Evolutionary conservation across 2,888 invertebrate species (phyloP), one percentile per base, ranked within the genome.

Genomic region (Thymelicus acteon): DNA sequence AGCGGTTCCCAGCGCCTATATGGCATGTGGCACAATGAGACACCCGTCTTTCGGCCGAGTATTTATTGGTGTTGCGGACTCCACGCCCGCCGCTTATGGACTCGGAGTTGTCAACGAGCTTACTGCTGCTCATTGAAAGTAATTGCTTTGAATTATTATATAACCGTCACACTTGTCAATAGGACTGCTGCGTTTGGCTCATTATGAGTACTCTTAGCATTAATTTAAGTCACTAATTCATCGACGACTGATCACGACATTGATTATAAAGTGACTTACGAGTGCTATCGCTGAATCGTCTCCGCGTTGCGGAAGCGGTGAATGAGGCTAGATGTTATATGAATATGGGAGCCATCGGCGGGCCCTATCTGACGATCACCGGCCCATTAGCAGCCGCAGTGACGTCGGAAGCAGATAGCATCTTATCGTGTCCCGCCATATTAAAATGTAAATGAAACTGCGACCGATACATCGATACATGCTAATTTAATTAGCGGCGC

Each of bases 381-480:
- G 67, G 75, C 70, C 75, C 75, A 75, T 75, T 77, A 76, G 74
- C 73, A 71, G 67, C 63, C 66, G 63, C 74, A 72, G 73, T 75
- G 76, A 77, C 75, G 70, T 75, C 76, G 72, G 72, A 70, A 74
- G 68, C 68, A 67, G 77, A 78, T 79, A 76, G 71, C 71, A 73
- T 78, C 76, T 74, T 75, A 76, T 79, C 76, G 72, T 66, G 68
- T 67, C 72, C 73, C 60, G 67, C 76, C 75, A 74, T 75, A 78
- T 78, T 78, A 75, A 75, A 74, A 79, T 77, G 77, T 76, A 76
- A 79, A 79, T 77, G 73, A 77, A 74, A 72, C 57, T 54, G 61
- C 52, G 15, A 58, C 57, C 69, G 63, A 63, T 69, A 69, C 68
- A 39, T 60, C 63, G 69, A 58, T 69, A 69, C 62, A 48, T 48